A percentile compares a stretch with the other conserved stretches of the same genome.
phyloP scores from a whole-genome alignment of 1,140 invertebrate genomes.

The Ostrea edulis region DNA sequence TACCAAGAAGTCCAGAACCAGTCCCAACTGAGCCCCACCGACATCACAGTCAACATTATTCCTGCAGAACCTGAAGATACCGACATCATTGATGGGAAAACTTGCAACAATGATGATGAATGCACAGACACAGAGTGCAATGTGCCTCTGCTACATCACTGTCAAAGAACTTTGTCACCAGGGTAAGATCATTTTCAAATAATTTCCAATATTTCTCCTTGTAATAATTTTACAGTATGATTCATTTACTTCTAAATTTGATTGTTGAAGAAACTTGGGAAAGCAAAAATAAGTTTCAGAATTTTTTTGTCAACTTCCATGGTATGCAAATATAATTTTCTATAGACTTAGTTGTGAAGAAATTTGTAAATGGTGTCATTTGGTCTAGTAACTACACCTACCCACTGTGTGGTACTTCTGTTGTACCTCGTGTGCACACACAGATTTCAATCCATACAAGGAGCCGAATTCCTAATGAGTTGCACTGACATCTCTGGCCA shows the following conservation, averaged over 20 bases:
- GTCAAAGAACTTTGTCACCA: constrained; percentile 17
- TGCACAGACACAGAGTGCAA: constrained; percentile 65
- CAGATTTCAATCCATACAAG: not conserved
- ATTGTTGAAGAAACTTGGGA: not conserved
- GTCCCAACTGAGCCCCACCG: not conserved
- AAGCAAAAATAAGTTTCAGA: too few species aligned
- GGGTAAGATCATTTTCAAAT: not conserved
- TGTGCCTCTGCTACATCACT: constrained; percentile 63
- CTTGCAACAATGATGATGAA: constrained; percentile 60
- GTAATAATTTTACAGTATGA: not conserved
- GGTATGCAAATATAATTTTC: not conserved
- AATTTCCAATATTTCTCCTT: not conserved
- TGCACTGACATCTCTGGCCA: not conserved
- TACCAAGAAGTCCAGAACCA: constrained; percentile 55
- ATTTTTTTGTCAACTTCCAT: not conserved
- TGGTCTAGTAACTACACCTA: too few species aligned
- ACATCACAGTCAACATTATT: constrained; percentile 24
- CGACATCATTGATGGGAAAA: constrained; percentile 26
- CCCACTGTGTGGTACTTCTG: too few species aligned
- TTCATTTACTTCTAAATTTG: not conserved
- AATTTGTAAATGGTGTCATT: too few species aligned
- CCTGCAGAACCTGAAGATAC: constrained; percentile 4
- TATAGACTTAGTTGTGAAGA: too few species aligned
- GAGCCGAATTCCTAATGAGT: not conserved
- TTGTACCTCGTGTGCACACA: too few species aligned